Conservation (phyloP, 1,140 invertebrate species). For the Caenorhabditis brenneri region DNA sequence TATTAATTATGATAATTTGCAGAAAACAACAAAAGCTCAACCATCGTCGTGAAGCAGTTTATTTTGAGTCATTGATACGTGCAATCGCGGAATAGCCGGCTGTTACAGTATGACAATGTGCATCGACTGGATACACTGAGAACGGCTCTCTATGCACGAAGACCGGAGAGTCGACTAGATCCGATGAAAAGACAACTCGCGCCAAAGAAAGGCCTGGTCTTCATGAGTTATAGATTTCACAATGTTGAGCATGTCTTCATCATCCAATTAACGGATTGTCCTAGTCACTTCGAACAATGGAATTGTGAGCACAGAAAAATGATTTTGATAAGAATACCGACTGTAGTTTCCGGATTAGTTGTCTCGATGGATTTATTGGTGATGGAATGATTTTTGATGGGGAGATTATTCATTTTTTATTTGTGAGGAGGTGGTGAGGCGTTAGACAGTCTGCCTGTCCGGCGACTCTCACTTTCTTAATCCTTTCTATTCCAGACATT, state of each 20-base stretch:
- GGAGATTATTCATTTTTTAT: slow-evolving; percentile 33
- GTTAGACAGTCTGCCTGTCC: neutral
- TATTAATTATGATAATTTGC: too few relatives aligned
- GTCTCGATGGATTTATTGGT: slow-evolving; percentile 66
- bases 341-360: slow-evolving; percentile 62
- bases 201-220: slow-evolving; percentile 59
- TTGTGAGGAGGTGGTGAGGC: neutral
- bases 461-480: too few relatives aligned
- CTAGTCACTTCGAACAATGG: slow-evolving; percentile 16
- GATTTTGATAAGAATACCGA: slow-evolving; percentile 65
- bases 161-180: neutral
- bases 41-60: too few relatives aligned
- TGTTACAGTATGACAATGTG: slow-evolving; percentile 77
- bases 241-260: slow-evolving; percentile 64
- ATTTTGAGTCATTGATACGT: slow-evolving; percentile 88
- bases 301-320: slow-evolving; percentile 55
- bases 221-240: slow-evolving; percentile 62
- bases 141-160: slow-evolving; percentile 75
- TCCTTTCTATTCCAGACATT: slow-evolving; percentile 19
- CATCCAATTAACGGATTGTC: slow-evolving; percentile 67
- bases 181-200: slow-evolving; percentile 45
- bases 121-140: slow-evolving; percentile 83
- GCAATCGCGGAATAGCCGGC: slow-evolving; percentile 72
- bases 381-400: slow-evolving; percentile 67
- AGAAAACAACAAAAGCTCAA: too few relatives aligned